Percentiles rank a stretch among this genome's conserved stretches.
phyloP scores from a whole-genome alignment of 2,888 invertebrate species.

The Metellina segmentata region DNA sequence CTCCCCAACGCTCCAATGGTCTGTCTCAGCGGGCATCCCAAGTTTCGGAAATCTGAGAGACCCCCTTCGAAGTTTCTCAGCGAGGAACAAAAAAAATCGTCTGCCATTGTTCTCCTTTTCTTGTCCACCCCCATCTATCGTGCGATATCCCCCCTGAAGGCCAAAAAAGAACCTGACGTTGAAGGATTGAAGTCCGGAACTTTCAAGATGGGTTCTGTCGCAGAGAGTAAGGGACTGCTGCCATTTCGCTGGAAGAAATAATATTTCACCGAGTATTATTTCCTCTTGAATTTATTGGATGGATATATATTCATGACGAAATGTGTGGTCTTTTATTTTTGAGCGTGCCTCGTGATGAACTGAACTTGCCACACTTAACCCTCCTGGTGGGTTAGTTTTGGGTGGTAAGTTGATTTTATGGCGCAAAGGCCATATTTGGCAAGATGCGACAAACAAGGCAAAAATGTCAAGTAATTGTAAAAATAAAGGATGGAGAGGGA shows the following conservation, averaged over 20 bases:
- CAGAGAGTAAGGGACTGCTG: constrained; percentile 20
- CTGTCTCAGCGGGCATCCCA: constrained; percentile 54
- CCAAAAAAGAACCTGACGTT: constrained; percentile 29
- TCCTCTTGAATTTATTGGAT: constrained; percentile 35
- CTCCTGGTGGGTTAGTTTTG: too few relatives aligned
- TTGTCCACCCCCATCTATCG: neutral
- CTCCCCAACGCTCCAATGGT: constrained; percentile 25
- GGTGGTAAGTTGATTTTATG: too few relatives aligned
- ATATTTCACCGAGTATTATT: constrained; percentile 48
- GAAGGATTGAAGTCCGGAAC: constrained; percentile 42
- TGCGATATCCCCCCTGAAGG: neutral
- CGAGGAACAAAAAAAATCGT: constrained; percentile 34
- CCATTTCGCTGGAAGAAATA: constrained; percentile 42
- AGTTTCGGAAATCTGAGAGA: constrained; percentile 44
- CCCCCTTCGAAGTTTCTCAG: constrained; percentile 12
- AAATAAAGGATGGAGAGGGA: too few relatives aligned
- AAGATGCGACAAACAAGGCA: too few relatives aligned
- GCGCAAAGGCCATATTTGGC: too few relatives aligned
- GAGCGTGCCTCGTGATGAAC: neutral
- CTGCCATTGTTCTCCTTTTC: constrained; percentile 43
- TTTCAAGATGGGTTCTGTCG: constrained; percentile 51
- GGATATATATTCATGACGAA: neutral
- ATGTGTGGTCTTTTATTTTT: neutral
- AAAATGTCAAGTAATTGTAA: too few relatives aligned
- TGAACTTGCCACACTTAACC: too few relatives aligned